Conservation (phyloP, 2,888 invertebrate species). For the Sepioteuthis lessoniana region DNA sequence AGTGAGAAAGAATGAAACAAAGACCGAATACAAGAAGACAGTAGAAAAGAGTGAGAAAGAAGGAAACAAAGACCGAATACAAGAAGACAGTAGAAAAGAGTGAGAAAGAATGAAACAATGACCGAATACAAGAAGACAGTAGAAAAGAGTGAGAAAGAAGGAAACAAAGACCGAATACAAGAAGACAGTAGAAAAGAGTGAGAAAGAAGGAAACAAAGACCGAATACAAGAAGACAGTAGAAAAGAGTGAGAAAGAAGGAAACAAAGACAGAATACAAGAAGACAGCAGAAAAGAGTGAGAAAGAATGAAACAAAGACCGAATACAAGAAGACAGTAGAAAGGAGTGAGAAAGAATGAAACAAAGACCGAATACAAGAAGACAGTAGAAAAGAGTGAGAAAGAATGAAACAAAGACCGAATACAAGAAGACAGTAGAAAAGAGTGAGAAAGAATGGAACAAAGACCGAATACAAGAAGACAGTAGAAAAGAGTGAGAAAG, state of each 20-base stretch:
- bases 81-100: not conserved
- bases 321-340: not conserved
- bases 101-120: not conserved
- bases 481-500: not conserved
- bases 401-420: not conserved
- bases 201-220: not conserved
- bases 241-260: not conserved
- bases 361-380: too few species aligned
- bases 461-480: too few species aligned
- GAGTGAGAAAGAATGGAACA: not conserved
- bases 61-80: not conserved
- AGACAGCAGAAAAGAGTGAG: not conserved
- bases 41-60: not conserved
- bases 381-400: not conserved
- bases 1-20: not conserved
- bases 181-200: not conserved
- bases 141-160: not conserved
- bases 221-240: too few species aligned
- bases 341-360: not conserved
- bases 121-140: too few species aligned
- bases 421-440: not conserved
- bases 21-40: too few species aligned
- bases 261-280: too few species aligned
- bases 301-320: not conserved
- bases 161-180: too few species aligned